These are phyloP conservation scores for Amblyjoppa proteus DNA, from an alignment of 2,888 invertebrate genomes.

Conservation along the genomic window DNA sequence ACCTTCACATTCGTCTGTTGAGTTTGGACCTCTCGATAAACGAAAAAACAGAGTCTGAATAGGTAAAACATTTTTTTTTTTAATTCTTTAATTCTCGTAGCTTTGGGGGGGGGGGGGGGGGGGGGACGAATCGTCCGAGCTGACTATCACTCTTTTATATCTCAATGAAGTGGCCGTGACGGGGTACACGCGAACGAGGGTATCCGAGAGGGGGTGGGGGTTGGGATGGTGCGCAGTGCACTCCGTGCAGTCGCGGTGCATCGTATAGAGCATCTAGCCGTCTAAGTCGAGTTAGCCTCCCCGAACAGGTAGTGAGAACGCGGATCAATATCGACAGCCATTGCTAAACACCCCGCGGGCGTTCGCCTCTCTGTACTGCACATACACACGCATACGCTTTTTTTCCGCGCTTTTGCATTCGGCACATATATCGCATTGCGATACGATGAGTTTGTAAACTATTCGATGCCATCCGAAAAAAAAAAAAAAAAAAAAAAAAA, in stretches of 20 bases:
- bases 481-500: slow-evolving; percentile 3
- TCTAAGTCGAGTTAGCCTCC: slow-evolving; percentile 64
- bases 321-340: slow-evolving; percentile 74
- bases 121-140: slow-evolving; percentile 4
- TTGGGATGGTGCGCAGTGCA: slow-evolving; percentile 32
- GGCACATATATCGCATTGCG: background rate
- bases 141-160: slow-evolving; percentile 28
- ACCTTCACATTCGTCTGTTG: too few relatives aligned
- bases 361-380: slow-evolving; percentile 33
- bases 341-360: slow-evolving; percentile 65
- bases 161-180: slow-evolving; percentile 44
- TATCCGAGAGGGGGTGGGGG: slow-evolving; percentile 11
- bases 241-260: slow-evolving; percentile 36
- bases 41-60: background rate
- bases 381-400: background rate
- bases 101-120: background rate
- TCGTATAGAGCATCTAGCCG: slow-evolving; percentile 33
- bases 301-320: slow-evolving; percentile 67
- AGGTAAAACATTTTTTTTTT: slow-evolving; percentile 9
- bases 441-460: background rate
- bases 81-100: background rate
- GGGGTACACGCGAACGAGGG: slow-evolving; percentile 35
- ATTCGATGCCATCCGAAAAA: background rate
- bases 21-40: too few relatives aligned
- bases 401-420: background rate